Evolutionary conservation across 2,113 vertebrate genomes (phyloP).

Genomic region (Aphyosemion australe): DNA sequence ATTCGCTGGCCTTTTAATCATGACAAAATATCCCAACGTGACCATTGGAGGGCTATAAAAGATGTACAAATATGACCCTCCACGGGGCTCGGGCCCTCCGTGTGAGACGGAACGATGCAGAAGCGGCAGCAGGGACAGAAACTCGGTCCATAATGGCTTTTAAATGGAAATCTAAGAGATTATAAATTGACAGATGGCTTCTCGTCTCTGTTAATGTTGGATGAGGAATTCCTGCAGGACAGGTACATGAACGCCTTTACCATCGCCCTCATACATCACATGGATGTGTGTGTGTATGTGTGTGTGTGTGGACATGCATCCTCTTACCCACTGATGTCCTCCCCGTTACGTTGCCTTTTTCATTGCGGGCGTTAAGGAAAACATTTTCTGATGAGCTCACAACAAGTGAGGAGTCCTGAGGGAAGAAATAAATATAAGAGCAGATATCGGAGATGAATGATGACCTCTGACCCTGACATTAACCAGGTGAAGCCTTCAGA

Average conservation of each 20-base stretch:
- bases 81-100: constrained; percentile 49
- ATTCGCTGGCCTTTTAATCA: constrained; percentile 70
- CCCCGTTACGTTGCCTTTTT: constrained; percentile 88
- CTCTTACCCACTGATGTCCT: constrained; percentile 89
- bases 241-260: constrained; percentile 42
- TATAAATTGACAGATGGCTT: constrained; percentile 69
- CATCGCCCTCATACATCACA: constrained; percentile 42
- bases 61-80: constrained; percentile 61
- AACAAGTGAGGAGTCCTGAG: constrained; percentile 88
- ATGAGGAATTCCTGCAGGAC: constrained; percentile 48
- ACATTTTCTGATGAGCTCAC: constrained; percentile 90
- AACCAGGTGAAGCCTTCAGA: too few species aligned
- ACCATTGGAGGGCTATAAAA: constrained; percentile 68
- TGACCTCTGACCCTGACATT: too few species aligned
- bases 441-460: too few species aligned
- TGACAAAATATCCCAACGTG: constrained; percentile 60
- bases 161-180: constrained; percentile 74
- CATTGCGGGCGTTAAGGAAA: constrained; percentile 87
- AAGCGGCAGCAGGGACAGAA: constrained; percentile 57
- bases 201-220: constrained; percentile 57
- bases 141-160: constrained; percentile 67
- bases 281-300: constrained; percentile 18
- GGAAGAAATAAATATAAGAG: constrained; percentile 3
- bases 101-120: constrained; percentile 66
- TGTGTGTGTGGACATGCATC: constrained; percentile 22